Evolutionary conservation across 2,888 invertebrate genomes (phyloP).

Genomic region (Elysia crispata): DNA sequence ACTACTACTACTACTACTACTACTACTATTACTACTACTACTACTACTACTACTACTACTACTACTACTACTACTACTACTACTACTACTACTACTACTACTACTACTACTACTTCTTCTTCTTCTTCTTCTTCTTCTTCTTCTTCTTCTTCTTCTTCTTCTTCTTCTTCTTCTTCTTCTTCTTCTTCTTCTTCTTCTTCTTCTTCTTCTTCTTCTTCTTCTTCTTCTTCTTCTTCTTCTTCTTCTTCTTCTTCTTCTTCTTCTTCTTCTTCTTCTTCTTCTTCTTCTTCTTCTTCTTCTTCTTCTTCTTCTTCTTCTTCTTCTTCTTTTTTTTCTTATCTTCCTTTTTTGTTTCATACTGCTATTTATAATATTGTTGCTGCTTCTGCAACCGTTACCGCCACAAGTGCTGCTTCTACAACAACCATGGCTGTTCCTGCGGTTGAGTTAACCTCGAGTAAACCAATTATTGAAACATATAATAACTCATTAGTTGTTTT

Average conservation of each 20-base stretch:
- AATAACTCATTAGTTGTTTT: too few relatives aligned
- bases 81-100: too few relatives aligned
- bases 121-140: too few relatives aligned
- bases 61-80: too few relatives aligned
- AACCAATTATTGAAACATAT: too few relatives aligned
- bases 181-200: background rate
- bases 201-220: background rate
- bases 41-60: conserved; percentile 10
- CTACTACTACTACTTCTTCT: too few relatives aligned
- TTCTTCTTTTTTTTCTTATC: background rate
- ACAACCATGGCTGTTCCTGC: too few relatives aligned
- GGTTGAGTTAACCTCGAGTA: too few relatives aligned
- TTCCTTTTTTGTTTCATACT: background rate
- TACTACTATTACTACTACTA: conserved; percentile 7
- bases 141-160: background rate
- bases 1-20: background rate
- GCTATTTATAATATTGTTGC: background rate
- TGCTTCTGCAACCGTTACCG: too few relatives aligned
- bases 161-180: background rate
- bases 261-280: background rate
- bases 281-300: too few relatives aligned
- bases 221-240: background rate
- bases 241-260: background rate
- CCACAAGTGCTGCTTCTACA: too few relatives aligned
- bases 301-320: background rate